Base-by-base conservation (phyloP, 2,113 vertebrate genomes). In the Carassius carassius region DNA sequence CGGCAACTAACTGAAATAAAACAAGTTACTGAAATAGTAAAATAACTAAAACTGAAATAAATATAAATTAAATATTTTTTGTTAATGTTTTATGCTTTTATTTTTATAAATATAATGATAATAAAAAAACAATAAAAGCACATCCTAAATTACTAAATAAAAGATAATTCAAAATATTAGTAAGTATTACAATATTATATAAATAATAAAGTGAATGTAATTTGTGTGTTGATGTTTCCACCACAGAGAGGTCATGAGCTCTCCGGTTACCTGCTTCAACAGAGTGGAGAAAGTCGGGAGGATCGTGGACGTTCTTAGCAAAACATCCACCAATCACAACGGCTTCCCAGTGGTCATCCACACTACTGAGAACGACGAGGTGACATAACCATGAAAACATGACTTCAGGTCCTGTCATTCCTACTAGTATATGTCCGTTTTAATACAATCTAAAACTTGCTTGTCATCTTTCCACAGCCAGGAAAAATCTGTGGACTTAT, bases 201-300 rank as follows among this genome's bases (percentile, higher is more conserved):
- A 41, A 41, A 41, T 41, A 41, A 41, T 41, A 41, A 41, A 41
- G 41, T 41, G 41, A 41, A 41, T 41, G 41, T 41, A 7, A 37
- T 70, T 41, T n/a, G 1, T 25, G 11, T 70, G 14, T 77, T 23
- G 14, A 17, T 56, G 63, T 41, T 12, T 35, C n/a, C 69, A 54
- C 54, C 19, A 44, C 70, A 98, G 97, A 86, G 97, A 98, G 88
- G 97, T 99, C 87, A 99, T 99, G 98, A 98, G 98, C 86, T 93
- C 97, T 0, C 97, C 97, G 0, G 98, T 99, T 84, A 98, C 96
- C 65, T 98, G 96, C 85, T 92, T 99, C 88, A 94, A 95, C 90
- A 89, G 93, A 84, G 90, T 93, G 0, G 98, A 99, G 93, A 98
- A 97, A 49, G 98, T 99, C 49, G 98, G 97, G 47, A 93, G 94